A percentile compares a stretch with the other conserved stretches of the same genome.
Evolutionary conservation across 2,113 vertebrate species (phyloP).

Genomic region (Chrysemys picta): DNA sequence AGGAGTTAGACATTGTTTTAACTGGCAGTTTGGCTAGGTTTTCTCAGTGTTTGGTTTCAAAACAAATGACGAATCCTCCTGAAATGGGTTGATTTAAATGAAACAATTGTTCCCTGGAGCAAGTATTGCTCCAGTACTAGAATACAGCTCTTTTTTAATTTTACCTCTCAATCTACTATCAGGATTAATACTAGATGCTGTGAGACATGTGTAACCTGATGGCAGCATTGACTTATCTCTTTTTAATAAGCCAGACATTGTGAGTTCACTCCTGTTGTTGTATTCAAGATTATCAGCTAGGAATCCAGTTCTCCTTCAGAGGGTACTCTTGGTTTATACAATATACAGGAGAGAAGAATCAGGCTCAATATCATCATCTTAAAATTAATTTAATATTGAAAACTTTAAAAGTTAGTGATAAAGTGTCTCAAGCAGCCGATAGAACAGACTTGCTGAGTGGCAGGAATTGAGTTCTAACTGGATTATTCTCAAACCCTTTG

Average conservation of each 20-base stretch:
- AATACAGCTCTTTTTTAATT: accelerated
- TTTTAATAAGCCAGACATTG: no score
- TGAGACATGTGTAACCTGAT: accelerated
- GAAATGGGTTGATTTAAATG: background rate
- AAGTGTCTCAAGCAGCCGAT: background rate
- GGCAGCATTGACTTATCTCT: accelerated
- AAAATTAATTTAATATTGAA: accelerated
- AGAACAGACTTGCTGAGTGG: accelerated
- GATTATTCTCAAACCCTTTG: accelerated
- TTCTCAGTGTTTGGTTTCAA: background rate
- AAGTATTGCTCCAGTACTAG: accelerated
- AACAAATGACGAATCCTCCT: background rate
- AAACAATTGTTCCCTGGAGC: background rate
- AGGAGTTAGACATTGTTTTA: background rate
- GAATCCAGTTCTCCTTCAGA: background rate
- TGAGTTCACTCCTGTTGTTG: accelerated
- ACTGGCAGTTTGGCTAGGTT: background rate
- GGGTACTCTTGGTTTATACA: background rate
- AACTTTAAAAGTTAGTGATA: accelerated
- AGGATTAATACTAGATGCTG: background rate
- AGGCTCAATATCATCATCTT: accelerated
- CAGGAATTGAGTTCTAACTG: background rate
- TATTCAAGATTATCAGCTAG: background rate
- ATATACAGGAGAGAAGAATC: accelerated
- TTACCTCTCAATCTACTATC: background rate